Evolutionary conservation across 2,113 vertebrate genomes (phyloP).

Genomic region (Cavia aperea): DNA sequence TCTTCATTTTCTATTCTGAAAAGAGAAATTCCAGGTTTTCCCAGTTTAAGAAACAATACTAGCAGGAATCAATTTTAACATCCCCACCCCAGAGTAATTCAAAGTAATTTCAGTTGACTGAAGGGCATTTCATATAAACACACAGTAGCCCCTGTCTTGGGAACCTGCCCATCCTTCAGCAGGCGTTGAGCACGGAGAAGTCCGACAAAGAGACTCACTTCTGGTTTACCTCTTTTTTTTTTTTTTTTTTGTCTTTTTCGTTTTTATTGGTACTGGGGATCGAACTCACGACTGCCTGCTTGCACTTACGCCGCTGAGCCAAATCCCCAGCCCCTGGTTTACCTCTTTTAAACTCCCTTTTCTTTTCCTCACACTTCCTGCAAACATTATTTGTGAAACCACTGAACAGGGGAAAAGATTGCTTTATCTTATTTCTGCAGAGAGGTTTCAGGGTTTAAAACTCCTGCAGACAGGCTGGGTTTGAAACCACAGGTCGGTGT

Average conservation of each 20-base stretch:
- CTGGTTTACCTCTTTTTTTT: neutral
- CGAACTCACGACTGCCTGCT: too few species aligned
- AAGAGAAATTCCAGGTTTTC: neutral
- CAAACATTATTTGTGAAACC: neutral
- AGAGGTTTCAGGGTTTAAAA: slow-evolving; percentile 21
- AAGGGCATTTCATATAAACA: neutral
- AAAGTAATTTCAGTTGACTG: neutral
- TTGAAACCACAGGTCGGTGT: neutral
- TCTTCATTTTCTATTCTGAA: neutral
- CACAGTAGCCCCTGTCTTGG: neutral
- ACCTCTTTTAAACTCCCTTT: neutral
- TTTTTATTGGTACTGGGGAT: too few species aligned
- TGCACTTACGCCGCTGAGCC: too few species aligned
- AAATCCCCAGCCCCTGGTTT: too few species aligned
- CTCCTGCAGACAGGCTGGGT: neutral
- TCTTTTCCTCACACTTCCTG: neutral
- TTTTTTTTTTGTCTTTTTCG: too few species aligned
- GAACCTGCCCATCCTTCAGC: neutral
- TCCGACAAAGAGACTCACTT: neutral
- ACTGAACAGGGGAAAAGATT: neutral
- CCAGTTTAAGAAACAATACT: neutral
- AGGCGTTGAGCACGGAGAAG: neutral
- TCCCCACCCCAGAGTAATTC: neutral
- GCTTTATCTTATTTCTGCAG: neutral
- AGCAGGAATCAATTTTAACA: neutral